phyloP scores from a whole-genome alignment of 2,888 invertebrate genomes.

The Neuroscelio doddi region DNA sequence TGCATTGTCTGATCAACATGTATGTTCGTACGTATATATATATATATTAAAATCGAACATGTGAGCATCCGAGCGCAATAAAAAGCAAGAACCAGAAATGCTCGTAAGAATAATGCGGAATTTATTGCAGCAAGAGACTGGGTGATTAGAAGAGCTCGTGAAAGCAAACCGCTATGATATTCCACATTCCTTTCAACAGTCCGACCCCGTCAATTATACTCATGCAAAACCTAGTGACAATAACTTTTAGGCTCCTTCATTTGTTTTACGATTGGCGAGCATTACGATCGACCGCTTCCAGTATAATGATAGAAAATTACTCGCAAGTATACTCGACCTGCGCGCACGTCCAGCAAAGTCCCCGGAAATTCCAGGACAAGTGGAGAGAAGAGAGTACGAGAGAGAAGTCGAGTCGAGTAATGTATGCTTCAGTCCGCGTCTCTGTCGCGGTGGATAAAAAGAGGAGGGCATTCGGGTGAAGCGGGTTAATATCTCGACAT shows the following conservation, averaged over 20 bases:
- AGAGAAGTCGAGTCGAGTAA: conserved; percentile 53
- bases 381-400: conserved; percentile 47
- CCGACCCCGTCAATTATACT: conserved; percentile 39
- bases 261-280: conserved; percentile 28
- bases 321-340: conserved; percentile 33
- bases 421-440: conserved; percentile 49
- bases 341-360: conserved; percentile 39
- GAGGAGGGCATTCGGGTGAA: conserved; percentile 61
- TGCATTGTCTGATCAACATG: no score
- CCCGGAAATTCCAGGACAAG: conserved; percentile 64
- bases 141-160: conserved; percentile 39
- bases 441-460: conserved; percentile 48
- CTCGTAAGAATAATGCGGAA: conserved; percentile 45
- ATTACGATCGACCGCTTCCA: conserved; percentile 37
- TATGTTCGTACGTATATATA: no score
- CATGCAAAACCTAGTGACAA: conserved; percentile 45
- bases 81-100: no score
- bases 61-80: no score
- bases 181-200: conserved; percentile 31
- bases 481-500: conserved; percentile 67
- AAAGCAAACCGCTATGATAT: conserved; percentile 29
- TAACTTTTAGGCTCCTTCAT: conserved; percentile 31
- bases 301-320: conserved; percentile 34
- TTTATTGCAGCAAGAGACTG: conserved; percentile 24
- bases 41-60: no score